These are phyloP conservation scores for Bostrychus sinensis DNA, from an alignment of 2,113 vertebrate genomes.

Conservation along the genomic window DNA sequence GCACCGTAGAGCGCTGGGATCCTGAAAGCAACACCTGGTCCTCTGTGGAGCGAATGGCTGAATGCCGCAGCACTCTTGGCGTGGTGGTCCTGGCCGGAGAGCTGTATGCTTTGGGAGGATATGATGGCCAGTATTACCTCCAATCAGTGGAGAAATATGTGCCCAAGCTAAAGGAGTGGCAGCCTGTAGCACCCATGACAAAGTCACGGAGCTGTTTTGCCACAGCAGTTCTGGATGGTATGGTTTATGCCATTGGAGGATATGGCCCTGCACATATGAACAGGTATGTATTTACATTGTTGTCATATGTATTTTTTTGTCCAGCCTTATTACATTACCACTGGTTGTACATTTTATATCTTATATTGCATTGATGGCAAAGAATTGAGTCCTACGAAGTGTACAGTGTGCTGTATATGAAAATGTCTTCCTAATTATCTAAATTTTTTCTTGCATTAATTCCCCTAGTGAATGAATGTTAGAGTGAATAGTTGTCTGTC, in stretches of 20 bases:
- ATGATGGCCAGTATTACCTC: conserved; percentile 94
- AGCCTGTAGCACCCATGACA: conserved; percentile 93
- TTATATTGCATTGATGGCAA: background rate
- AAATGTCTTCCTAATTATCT: too few species aligned
- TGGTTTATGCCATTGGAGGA: conserved; percentile 96
- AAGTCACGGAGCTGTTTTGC: conserved; percentile 96
- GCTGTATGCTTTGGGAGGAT: conserved; percentile 94
- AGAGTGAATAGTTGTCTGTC: too few species aligned
- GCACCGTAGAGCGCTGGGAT: conserved; percentile 95
- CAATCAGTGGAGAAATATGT: conserved; percentile 95
- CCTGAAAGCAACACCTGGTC: conserved; percentile 96
- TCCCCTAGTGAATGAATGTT: too few species aligned
- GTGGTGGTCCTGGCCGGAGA: conserved; percentile 92
- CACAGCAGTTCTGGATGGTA: conserved; percentile 91
- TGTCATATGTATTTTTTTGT: background rate
- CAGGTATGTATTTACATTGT: conserved; percentile 79
- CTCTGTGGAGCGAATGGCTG: conserved; percentile 89
- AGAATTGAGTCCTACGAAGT: background rate
- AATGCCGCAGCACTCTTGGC: conserved; percentile 92
- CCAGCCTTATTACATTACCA: background rate
- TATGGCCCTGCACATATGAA: conserved; percentile 98
- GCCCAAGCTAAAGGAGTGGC: conserved; percentile 94
- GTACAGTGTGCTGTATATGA: too few species aligned
- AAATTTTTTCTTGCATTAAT: too few species aligned
- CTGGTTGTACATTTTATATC: background rate